Conservation (phyloP, 2,888 invertebrate genomes). For the Lithophane semibrunnea region DNA sequence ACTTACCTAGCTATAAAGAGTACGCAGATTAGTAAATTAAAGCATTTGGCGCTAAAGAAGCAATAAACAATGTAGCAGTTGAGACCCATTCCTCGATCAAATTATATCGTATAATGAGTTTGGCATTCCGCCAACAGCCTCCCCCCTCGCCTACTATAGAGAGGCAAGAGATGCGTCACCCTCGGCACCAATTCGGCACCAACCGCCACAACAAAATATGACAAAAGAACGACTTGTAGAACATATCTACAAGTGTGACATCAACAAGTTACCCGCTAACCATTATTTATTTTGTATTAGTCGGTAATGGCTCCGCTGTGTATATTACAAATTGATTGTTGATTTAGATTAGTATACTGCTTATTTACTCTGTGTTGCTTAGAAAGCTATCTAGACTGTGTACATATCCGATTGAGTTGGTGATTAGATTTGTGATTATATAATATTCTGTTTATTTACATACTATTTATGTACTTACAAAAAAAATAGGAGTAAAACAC, state of each 20-base stretch:
- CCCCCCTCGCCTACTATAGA: not conserved
- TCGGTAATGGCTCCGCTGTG: conserved; percentile 15
- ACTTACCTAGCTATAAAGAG: not conserved
- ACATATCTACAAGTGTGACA: conserved; percentile 49
- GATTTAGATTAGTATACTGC: conserved; percentile 25
- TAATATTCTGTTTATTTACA: not conserved
- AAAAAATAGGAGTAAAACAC: not conserved
- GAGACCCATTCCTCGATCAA: conserved; percentile 24
- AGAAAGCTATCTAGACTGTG: conserved; percentile 17
- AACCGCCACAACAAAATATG: conserved; percentile 11
- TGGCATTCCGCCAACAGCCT: conserved; percentile 39
- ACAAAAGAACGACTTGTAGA: conserved; percentile 42
- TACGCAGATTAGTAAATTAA: no score
- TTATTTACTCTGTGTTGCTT: conserved; percentile 13
- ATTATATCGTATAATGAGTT: conserved; percentile 16
- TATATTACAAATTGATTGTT: conserved; percentile 27
- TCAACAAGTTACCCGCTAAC: conserved; percentile 50
- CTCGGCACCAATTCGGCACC: not conserved
- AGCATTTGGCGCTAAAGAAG: not conserved
- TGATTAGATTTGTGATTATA: not conserved
- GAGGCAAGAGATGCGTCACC: conserved; percentile 18
- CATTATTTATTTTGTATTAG: conserved; percentile 22
- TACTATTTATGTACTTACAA: not conserved
- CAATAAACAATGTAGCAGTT: conserved; percentile 3
- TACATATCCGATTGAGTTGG: not conserved